Evolutionary conservation across 2,888 invertebrate genomes (phyloP).

Genomic region (Leucoptera coffeella): DNA sequence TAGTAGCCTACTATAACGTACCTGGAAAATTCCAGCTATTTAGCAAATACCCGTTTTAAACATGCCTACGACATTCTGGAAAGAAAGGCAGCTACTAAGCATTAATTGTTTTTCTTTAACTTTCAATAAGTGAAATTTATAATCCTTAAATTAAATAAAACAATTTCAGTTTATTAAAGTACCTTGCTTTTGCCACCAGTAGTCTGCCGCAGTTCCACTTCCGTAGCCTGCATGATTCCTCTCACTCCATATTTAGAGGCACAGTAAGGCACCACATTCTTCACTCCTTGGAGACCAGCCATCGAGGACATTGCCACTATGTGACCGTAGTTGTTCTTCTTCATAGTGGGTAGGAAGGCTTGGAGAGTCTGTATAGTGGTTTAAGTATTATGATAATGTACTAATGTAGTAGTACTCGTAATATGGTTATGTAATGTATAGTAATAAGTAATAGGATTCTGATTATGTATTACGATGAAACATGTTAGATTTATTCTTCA

Average conservation of each 20-base stretch:
- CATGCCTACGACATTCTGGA: too few relatives aligned
- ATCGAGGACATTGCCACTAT: conserved; percentile 69
- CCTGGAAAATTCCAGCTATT: too few relatives aligned
- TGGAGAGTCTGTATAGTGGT: conserved; percentile 57
- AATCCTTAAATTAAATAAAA: too few relatives aligned
- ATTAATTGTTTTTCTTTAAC: too few relatives aligned
- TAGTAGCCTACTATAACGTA: too few relatives aligned
- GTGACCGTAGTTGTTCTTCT: conserved; percentile 64
- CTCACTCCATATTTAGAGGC: conserved; percentile 75
- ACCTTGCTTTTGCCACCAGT: conserved; percentile 26
- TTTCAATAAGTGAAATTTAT: too few relatives aligned
- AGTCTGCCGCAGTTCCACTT: conserved; percentile 63
- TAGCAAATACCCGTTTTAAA: too few relatives aligned
- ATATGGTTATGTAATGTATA: background rate
- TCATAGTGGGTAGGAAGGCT: conserved; percentile 70
- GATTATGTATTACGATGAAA: background rate
- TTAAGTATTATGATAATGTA: too few relatives aligned
- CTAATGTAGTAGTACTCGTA: too few relatives aligned
- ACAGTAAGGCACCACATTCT: conserved; percentile 74
- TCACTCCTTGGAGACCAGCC: conserved; percentile 64
- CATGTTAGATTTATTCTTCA: too few relatives aligned
- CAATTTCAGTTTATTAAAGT: too few relatives aligned
- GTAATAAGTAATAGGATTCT: background rate
- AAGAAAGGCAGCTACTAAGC: too few relatives aligned
- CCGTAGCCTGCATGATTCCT: conserved; percentile 76